Evolutionary conservation across 2,113 vertebrate species (phyloP).

Genomic region (Entelurus aequoreus): DNA sequence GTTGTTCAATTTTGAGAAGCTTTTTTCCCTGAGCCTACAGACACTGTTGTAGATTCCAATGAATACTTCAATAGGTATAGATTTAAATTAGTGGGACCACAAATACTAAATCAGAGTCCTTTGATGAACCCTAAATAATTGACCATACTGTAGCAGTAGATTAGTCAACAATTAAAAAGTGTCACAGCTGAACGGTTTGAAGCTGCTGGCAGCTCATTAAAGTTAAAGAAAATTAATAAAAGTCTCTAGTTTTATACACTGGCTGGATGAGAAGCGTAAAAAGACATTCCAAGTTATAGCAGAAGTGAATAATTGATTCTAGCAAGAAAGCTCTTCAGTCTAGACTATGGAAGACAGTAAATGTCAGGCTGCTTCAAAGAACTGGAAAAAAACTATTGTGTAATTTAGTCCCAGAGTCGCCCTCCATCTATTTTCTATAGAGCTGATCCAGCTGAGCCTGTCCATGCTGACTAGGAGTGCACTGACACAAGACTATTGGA

Average conservation of each 20-base stretch:
- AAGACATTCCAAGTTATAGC: background rate
- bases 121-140: slow-evolving; percentile 30
- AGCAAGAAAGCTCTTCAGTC: background rate
- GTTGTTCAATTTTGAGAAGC: slow-evolving; percentile 21
- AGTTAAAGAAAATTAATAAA: slow-evolving; percentile 19
- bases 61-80: slow-evolving; percentile 19
- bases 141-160: slow-evolving; percentile 26
- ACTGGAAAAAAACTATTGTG: background rate
- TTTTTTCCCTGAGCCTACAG: slow-evolving; percentile 5
- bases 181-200: slow-evolving; percentile 27
- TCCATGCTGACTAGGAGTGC: too few relatives aligned
- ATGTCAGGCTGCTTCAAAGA: too few relatives aligned
- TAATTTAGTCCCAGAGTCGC: too few relatives aligned
- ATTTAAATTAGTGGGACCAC: slow-evolving; percentile 29
- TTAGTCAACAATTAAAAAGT: slow-evolving; percentile 44
- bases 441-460: too few relatives aligned
- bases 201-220: slow-evolving; percentile 42
- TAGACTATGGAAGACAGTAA: background rate
- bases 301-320: slow-evolving; percentile 1
- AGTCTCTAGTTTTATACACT: slow-evolving; percentile 23
- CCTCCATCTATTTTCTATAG: too few relatives aligned
- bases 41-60: slow-evolving; percentile 21
- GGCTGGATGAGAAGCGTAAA: slow-evolving; percentile 5
- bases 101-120: slow-evolving; percentile 43
- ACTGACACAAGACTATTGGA: too few relatives aligned